Evolutionary conservation across 1,140 invertebrate species (phyloP).

Genomic region (Ericerus pela): DNA sequence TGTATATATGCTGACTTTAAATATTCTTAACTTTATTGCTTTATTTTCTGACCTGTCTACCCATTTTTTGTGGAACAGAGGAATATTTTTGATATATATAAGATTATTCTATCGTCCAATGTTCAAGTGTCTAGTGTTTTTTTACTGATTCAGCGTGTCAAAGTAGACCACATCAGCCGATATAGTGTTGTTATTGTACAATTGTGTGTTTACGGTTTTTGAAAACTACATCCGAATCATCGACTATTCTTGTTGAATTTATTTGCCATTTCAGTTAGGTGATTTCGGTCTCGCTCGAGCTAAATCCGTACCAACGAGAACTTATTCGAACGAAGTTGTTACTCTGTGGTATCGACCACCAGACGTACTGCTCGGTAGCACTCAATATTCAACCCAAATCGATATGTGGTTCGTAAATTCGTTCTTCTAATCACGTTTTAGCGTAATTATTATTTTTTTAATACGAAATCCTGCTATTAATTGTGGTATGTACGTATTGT

Average conservation of each 20-base stretch:
- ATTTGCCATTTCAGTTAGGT: slow-evolving; percentile 41
- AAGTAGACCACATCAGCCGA: too few relatives aligned
- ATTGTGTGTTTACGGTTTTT: not conserved
- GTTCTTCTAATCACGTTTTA: not conserved
- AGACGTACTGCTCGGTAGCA: slow-evolving; percentile 92
- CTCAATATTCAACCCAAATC: slow-evolving; percentile 83
- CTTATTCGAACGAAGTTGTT: slow-evolving; percentile 93
- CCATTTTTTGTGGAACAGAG: too few relatives aligned
- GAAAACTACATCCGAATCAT: not conserved
- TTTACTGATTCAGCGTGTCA: too few relatives aligned
- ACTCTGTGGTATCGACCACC: slow-evolving; percentile 88
- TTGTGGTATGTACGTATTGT: not conserved
- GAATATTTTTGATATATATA: too few relatives aligned
- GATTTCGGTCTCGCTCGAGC: slow-evolving; percentile 89
- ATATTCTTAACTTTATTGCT: too few relatives aligned
- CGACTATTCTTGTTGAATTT: not conserved
- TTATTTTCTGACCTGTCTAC: too few relatives aligned
- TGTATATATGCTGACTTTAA: too few relatives aligned
- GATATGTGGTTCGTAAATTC: slow-evolving; percentile 64
- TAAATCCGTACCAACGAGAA: slow-evolving; percentile 91
- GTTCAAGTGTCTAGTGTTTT: too few relatives aligned
- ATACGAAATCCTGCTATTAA: not conserved
- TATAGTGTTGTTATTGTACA: not conserved
- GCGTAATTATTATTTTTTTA: not conserved
- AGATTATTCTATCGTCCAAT: too few relatives aligned